A percentile compares a stretch with the other conserved stretches of the same genome.
phyloP scores from a whole-genome alignment of 2,888 invertebrate species.

The Acanthopleura granulata region DNA sequence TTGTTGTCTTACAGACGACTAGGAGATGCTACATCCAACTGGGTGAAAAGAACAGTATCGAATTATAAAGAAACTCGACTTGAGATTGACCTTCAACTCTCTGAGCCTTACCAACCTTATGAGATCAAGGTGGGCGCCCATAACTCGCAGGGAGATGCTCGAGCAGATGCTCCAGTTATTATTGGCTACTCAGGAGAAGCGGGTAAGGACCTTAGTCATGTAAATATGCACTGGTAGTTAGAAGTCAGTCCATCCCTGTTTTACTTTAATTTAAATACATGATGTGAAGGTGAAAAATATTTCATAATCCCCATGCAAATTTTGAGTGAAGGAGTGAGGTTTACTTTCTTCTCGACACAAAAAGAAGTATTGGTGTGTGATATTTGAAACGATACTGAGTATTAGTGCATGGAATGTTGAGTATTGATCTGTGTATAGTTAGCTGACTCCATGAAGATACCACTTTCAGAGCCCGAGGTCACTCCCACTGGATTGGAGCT shows the following conservation, averaged over 20 bases:
- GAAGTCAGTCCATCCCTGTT: too few species aligned
- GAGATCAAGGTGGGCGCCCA: slow-evolving; percentile 91
- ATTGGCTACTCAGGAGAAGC: slow-evolving; percentile 91
- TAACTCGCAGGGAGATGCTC: slow-evolving; percentile 90
- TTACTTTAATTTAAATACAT: too few species aligned
- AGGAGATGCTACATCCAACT: slow-evolving; percentile 77
- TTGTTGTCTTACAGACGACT: slow-evolving; percentile 87
- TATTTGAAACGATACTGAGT: too few species aligned
- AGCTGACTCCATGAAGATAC: too few species aligned
- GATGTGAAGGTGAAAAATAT: too few species aligned
- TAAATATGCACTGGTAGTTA: neutral
- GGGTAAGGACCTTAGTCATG: slow-evolving; percentile 46
- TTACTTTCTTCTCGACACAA: too few species aligned
- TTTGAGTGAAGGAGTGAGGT: too few species aligned
- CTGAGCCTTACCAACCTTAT: slow-evolving; percentile 82
- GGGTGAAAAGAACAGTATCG: slow-evolving; percentile 71
- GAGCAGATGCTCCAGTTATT: slow-evolving; percentile 83
- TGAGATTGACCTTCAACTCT: neutral
- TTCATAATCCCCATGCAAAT: too few species aligned
- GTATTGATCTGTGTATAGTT: too few species aligned
- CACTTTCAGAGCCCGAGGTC: slow-evolving; percentile 26
- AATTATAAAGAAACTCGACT: slow-evolving; percentile 81
- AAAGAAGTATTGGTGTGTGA: too few species aligned
- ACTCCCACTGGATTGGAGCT: slow-evolving; percentile 28
- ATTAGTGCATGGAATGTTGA: too few species aligned